phyloP scores from a whole-genome alignment of 2,888 invertebrate species.

The Augochlorella aurata region DNA sequence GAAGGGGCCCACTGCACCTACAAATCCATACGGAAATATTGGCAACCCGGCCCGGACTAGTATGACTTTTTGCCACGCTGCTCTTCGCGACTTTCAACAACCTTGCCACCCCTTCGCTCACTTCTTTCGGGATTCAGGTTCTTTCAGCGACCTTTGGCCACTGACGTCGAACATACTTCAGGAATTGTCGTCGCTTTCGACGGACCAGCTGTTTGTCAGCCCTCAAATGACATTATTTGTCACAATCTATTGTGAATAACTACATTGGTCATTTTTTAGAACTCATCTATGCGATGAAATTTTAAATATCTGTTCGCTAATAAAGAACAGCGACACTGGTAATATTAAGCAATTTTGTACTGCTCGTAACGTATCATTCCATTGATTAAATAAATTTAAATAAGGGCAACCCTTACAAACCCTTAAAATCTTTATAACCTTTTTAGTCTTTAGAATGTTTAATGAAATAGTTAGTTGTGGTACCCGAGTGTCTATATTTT shows the following conservation, averaged over 20 bases:
- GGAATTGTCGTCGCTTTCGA: not conserved
- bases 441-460: no score
- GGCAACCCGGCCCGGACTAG: slow-evolving; percentile 61
- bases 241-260: not conserved
- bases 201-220: not conserved
- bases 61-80: slow-evolving; percentile 31
- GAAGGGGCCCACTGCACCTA: slow-evolving; percentile 64
- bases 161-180: not conserved
- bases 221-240: not conserved
- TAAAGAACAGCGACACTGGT: no score
- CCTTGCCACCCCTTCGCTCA: not conserved
- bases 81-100: slow-evolving; percentile 41
- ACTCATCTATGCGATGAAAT: no score
- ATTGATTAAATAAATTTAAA: no score
- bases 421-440: no score
- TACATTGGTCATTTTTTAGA: not conserved
- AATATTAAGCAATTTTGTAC: no score
- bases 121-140: not conserved
- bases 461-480: not conserved
- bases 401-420: no score
- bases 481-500: not conserved
- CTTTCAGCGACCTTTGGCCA: not conserved
- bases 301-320: no score
- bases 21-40: slow-evolving; percentile 74
- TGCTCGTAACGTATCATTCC: no score